phyloP scores from a whole-genome alignment of 2,113 vertebrate genomes.

The Herpetotheres cachinnans region DNA sequence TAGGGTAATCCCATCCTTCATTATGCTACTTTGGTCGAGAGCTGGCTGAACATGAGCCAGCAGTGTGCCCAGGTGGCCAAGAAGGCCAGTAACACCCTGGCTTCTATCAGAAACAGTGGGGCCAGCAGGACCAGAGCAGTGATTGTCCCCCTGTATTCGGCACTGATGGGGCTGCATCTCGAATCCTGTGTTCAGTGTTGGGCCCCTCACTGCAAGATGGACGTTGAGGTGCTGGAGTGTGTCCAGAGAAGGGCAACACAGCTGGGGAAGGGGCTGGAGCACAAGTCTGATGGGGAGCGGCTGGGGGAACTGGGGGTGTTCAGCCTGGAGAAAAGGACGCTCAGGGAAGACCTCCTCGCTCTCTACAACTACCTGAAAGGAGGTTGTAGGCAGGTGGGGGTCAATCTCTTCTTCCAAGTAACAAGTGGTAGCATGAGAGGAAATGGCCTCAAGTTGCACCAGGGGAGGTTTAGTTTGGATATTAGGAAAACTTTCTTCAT shows the following conservation, averaged over 20 bases:
- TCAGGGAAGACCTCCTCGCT: too few relatives aligned
- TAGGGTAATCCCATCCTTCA: not conserved
- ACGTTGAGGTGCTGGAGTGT: accelerated
- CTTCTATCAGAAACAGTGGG: not conserved
- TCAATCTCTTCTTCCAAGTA: too few relatives aligned
- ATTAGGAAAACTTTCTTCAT: too few relatives aligned
- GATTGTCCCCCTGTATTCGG: accelerated
- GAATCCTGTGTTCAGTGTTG: not conserved
- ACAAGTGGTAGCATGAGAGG: too few relatives aligned
- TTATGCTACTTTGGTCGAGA: not conserved
- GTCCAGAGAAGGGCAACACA: accelerated
- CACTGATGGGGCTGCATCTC: not conserved
- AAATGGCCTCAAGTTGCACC: too few relatives aligned
- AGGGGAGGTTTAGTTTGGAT: too few relatives aligned
- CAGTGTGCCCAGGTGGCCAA: not conserved
- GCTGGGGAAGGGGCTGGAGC: not conserved
- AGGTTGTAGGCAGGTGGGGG: too few relatives aligned
- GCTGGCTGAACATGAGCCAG: not conserved
- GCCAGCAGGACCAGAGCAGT: not conserved
- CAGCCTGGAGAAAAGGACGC: too few relatives aligned
- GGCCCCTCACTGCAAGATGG: accelerated
- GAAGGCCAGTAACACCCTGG: not conserved
- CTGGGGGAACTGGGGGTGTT: too few relatives aligned
- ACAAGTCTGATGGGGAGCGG: not conserved
- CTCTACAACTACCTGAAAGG: too few relatives aligned